Percentiles rank a stretch among this genome's conserved stretches.
Conservation (phyloP, 2,113 vertebrate species). For the Channa maculata region DNA sequence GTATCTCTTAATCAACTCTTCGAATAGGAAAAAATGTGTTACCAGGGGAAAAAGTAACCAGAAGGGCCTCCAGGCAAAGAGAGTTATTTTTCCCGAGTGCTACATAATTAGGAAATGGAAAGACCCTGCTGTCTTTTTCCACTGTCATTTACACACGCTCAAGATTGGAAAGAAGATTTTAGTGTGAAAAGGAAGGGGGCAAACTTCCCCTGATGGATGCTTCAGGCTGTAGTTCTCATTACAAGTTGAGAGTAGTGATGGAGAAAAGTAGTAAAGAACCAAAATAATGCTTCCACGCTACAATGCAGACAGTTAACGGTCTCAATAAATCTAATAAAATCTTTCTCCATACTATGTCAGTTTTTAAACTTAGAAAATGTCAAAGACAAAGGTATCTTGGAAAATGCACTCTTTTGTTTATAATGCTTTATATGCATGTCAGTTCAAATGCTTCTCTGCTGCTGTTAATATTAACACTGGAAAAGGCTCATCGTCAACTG, state of each 20-base stretch:
- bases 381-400: neutral
- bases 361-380: constrained; percentile 5
- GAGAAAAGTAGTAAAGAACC: constrained; percentile 34
- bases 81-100: constrained; percentile 31
- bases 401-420: neutral
- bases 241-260: constrained; percentile 25
- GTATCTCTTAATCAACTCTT: constrained; percentile 40
- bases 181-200: neutral
- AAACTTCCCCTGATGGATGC: constrained; percentile 1
- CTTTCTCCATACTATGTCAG: neutral
- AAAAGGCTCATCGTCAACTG: neutral
- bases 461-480: too few relatives aligned
- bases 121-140: constrained; percentile 45
- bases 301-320: neutral
- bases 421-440: too few relatives aligned
- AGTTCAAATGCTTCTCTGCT: too few relatives aligned
- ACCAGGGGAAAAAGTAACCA: constrained; percentile 43
- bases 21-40: constrained; percentile 54
- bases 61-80: constrained; percentile 33
- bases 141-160: constrained; percentile 37
- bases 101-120: constrained; percentile 66
- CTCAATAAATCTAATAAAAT: neutral
- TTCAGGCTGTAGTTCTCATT: constrained; percentile 51
- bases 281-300: constrained; percentile 4
- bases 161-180: constrained; percentile 68